Evolutionary conservation across 2,113 vertebrate species (phyloP).

Genomic region (Ophthalmolycus amberensis): DNA sequence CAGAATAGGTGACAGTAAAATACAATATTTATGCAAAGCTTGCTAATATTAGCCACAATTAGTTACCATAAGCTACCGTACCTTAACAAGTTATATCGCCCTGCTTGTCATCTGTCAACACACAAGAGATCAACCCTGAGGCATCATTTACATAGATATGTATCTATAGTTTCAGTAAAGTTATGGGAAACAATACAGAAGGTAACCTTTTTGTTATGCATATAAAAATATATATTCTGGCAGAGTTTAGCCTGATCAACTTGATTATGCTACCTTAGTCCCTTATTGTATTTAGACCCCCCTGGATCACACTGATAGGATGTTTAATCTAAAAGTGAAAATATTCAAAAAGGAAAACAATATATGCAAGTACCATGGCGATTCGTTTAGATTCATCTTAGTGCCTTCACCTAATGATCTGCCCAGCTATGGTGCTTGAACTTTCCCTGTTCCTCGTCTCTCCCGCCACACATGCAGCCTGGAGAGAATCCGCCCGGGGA

Average conservation of each 20-base stretch:
- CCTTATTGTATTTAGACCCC: neutral
- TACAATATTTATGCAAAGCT: neutral
- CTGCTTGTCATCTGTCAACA: neutral
- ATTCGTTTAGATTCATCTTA: neutral
- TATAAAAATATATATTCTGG: neutral
- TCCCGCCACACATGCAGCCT: slow-evolving; percentile 9
- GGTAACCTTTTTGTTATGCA: neutral
- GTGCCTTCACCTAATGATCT: slow-evolving; percentile 18
- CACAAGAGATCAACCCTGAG: neutral
- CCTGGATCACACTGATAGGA: neutral
- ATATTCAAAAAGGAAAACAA: neutral
- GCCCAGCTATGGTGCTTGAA: slow-evolving; percentile 20
- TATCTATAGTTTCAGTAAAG: neutral
- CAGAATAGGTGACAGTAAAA: neutral
- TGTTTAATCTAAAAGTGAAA: neutral
- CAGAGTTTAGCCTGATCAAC: neutral
- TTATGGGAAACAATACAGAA: neutral
- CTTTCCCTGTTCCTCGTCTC: slow-evolving; percentile 11
- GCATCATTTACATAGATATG: neutral
- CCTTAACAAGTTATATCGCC: neutral
- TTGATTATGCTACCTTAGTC: neutral
- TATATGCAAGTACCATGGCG: neutral
- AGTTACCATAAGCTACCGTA: neutral
- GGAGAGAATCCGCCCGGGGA: slow-evolving; percentile 39
- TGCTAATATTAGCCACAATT: neutral